Conservation (phyloP, 1,140 invertebrate species). For the silkworm (Bombyx mori) region DNA sequence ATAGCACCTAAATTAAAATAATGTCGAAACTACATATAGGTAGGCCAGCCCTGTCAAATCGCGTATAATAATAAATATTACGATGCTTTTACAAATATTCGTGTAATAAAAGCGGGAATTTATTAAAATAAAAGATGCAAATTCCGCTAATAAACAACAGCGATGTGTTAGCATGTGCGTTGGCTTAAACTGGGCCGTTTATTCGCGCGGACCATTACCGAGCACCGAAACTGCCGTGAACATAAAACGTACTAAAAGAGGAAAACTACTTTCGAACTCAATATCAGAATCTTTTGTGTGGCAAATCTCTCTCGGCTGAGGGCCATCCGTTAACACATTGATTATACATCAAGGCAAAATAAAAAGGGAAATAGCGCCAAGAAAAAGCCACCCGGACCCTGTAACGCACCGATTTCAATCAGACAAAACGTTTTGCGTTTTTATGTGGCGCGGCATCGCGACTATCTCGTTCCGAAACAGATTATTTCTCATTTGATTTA, state of each 20-base stretch:
- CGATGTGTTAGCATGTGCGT: constrained; percentile 26
- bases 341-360: constrained; percentile 69
- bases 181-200: constrained; percentile 43
- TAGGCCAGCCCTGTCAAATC: too few relatives aligned
- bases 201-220: constrained; percentile 53
- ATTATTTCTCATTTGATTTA: constrained; percentile 72
- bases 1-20: too few relatives aligned
- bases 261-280: constrained; percentile 65
- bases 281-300: constrained; percentile 67
- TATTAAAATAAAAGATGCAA: constrained; percentile 13
- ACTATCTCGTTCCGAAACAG: constrained; percentile 65
- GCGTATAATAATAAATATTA: too few relatives aligned
- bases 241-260: constrained; percentile 60
- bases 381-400: constrained; percentile 39
- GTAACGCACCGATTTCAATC: constrained; percentile 66
- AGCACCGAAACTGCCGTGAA: constrained; percentile 60
- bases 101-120: constrained; percentile 5
- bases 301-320: constrained; percentile 58
- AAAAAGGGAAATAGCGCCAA: constrained; percentile 60
- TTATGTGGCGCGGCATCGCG: constrained; percentile 57
- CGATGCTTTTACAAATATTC: too few relatives aligned
- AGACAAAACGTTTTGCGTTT: constrained; percentile 69
- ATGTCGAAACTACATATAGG: too few relatives aligned
- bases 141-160: constrained; percentile 26
- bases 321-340: constrained; percentile 68